These are phyloP conservation scores for Galerucella pusilla DNA, from an alignment of 2,888 invertebrate species.

Conservation along the genomic window DNA sequence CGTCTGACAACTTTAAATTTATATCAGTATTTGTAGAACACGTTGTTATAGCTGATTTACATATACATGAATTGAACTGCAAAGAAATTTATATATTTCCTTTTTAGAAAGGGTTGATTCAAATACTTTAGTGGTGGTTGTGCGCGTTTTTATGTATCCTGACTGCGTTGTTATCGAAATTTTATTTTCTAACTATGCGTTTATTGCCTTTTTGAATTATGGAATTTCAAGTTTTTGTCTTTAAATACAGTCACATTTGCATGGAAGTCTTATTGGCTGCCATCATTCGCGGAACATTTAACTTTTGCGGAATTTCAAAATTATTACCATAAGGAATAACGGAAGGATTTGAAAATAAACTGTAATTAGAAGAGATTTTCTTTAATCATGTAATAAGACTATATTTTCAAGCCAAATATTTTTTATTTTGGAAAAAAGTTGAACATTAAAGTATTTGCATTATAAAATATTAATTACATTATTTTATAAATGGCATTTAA, in stretches of 20 bases:
- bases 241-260: conserved; percentile 30
- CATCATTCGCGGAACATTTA: conserved; percentile 43
- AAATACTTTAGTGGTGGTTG: conserved; percentile 43
- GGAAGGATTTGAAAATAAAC: neutral
- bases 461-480: too few relatives aligned
- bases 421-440: too few relatives aligned
- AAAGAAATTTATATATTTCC: conserved; percentile 50
- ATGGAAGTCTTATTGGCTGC: conserved; percentile 40
- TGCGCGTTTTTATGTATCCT: conserved; percentile 44
- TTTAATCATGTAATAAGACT: neutral
- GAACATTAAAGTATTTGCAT: too few relatives aligned
- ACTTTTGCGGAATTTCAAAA: conserved; percentile 19
- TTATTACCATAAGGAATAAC: neutral
- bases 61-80: conserved; percentile 48
- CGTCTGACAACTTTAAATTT: conserved; percentile 34
- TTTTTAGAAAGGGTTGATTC: conserved; percentile 45
- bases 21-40: conserved; percentile 45
- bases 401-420: neutral
- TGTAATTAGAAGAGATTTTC: neutral
- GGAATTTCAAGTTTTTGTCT: conserved; percentile 30
- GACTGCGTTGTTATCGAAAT: conserved; percentile 32
- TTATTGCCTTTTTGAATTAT: conserved; percentile 37
- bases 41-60: conserved; percentile 45
- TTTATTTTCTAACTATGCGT: conserved; percentile 35
- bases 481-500: too few relatives aligned